These are phyloP conservation scores for Malurus melanocephalus DNA, from an alignment of 2,113 vertebrate genomes.

Conservation along the genomic window DNA sequence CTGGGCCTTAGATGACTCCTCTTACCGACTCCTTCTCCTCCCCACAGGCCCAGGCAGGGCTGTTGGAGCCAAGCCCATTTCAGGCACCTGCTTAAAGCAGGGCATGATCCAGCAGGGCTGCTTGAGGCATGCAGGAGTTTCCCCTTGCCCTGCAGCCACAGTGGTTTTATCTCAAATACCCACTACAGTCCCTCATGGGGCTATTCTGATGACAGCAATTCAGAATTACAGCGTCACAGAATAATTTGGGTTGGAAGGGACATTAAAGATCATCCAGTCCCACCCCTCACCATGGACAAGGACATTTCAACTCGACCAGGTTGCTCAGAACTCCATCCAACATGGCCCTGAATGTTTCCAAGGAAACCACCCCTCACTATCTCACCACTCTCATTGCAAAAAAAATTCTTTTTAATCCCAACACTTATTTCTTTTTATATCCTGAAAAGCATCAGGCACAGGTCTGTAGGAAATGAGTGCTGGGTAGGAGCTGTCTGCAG, in stretches of 20 bases:
- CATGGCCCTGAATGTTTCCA: not conserved
- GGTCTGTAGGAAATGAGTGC: not conserved
- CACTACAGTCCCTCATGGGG: fast-evolving
- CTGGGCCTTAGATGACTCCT: not conserved
- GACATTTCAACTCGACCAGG: not conserved
- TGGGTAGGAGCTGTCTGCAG: not conserved
- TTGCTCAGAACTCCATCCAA: not conserved
- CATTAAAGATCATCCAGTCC: not conserved
- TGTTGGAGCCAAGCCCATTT: not conserved
- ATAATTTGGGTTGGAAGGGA: not conserved
- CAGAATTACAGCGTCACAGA: not conserved
- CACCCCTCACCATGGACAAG: fast-evolving
- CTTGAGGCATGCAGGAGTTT: not conserved
- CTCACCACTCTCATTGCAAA: not conserved
- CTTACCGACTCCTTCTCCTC: not conserved
- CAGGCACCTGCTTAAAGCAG: not conserved
- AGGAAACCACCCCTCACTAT: not conserved
- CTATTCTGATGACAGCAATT: not conserved
- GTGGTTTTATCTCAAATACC: not conserved
- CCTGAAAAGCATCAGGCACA: not conserved
- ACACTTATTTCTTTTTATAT: not conserved
- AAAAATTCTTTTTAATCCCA: not conserved
- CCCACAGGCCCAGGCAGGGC: not conserved
- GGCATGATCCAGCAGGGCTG: not conserved
- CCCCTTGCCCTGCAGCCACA: not conserved